Percentiles rank a stretch among this genome's conserved stretches.
Conservation (phyloP, 2,888 invertebrate genomes). For the Antheraea yamamai region DNA sequence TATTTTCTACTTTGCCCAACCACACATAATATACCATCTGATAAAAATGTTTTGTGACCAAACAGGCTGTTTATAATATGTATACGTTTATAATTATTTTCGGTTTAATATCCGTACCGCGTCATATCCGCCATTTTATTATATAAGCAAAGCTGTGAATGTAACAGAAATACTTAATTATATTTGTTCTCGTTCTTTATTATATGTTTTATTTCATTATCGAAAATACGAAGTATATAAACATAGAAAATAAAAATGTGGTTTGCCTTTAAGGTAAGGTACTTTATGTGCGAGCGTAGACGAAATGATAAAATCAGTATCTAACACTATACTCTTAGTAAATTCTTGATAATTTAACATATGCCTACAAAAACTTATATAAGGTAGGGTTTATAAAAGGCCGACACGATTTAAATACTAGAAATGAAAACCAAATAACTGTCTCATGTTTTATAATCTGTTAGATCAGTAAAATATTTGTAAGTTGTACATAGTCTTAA, state of each 20-base stretch:
- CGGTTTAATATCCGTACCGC: conserved; percentile 22
- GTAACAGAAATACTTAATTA: conserved; percentile 64
- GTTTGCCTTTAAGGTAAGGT: neutral
- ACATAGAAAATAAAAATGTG: neutral
- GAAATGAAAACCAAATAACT: no score
- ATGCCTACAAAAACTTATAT: no score
- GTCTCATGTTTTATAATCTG: no score
- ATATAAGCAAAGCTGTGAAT: conserved; percentile 62
- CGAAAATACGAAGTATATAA: neutral
- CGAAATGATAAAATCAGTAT: no score
- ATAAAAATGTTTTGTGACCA: conserved; percentile 43
- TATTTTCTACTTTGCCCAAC: conserved; percentile 34
- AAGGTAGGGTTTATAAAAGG: no score
- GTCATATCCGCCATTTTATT: conserved; percentile 43
- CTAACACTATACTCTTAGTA: no score
- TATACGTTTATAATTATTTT: conserved; percentile 19
- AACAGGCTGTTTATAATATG: conserved; percentile 36
- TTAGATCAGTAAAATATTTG: no score
- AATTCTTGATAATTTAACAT: no score
- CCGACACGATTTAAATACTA: no score
- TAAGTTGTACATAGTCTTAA: no score
- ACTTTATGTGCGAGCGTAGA: neutral
- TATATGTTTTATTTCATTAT: conserved; percentile 50
- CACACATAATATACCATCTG: conserved; percentile 15
- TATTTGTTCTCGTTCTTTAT: conserved; percentile 77